Base-by-base conservation (phyloP, 2,113 vertebrate species). In the Cricetomys ansorgei region DNA sequence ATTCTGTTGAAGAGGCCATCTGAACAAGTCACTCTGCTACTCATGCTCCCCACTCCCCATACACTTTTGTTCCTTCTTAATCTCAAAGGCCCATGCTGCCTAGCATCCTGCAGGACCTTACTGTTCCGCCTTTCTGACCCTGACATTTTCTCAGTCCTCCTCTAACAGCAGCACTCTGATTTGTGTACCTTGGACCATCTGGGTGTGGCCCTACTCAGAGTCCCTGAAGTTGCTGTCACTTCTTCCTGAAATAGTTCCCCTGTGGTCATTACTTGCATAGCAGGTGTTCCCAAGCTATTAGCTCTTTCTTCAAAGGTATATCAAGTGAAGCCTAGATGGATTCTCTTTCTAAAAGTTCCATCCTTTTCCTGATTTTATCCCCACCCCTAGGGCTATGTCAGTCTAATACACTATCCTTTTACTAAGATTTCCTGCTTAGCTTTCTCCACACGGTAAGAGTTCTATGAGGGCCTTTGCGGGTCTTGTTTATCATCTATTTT, bases 21-120 rank as follows among this genome's bases (percentile, higher is more conserved):
- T 88, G 67, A 81, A 17, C 21, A 5, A 7, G 34, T 19, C 16
- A 27, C 31, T 67, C 11, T 64, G 53, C 13, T 12, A 34, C n/a
- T 48, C 0, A 0, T 81, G 27, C 7, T 23, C 45, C 64, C 6
- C 21, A 23, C 0, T 23, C 45, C 64, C 6, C 21, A 23, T 0
- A 4, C 37, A 27, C 55, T 59, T 81, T 43, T 8, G n/a, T 59
- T 81, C 55, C 40, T 59, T 40, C 92, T 76, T 50, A 27, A 89
- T 77, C 64, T 73, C 75, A 76, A 85, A 80, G 31, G 55, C 13
- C 34, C 16, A 6, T 23, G 34, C 5, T n/a, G 16, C 50, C 83
- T 48, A 76, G 15, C 65, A 21, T 17, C 12, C 31, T 72, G 1
- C 23, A 43, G 43, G 21, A 13, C 9, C 29, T 59, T 5, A 13